Base-by-base conservation (phyloP, 2,888 invertebrate species). In the Acronicta alni region DNA sequence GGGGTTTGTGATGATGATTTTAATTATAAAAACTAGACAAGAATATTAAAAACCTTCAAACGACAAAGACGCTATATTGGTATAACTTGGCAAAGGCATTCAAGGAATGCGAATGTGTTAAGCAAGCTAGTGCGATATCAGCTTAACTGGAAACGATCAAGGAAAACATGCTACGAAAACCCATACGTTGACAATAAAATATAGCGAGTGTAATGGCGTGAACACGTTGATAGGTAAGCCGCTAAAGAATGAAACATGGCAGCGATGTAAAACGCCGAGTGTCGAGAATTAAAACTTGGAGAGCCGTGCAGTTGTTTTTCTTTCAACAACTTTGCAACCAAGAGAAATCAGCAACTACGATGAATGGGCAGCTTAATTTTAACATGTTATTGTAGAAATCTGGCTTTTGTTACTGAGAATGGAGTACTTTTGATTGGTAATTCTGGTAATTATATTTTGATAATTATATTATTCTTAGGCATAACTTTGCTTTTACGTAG, bases 191-290 rank as follows among this genome's bases (percentile, higher is more conserved):
- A 44, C 53, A 52, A 58, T 65, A 56, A 67, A 30, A 56, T 45
- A 48, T 57, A 41, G 53, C 57, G 39, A 35, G 58, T 57, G 71
- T 75, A 75, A 66, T 71, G 53, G 66, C 23, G 14, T 35, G 56
- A 43, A 65, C 35, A 51, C 43, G 41, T 37, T 70, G 48, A 60
- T 63, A 69, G 45, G 53, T 44, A 54, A 62, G 32, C 32, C 48
- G 35, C 32, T 46, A 10, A 44, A 44, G 69, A 54, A 54, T 55
- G 46, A 57, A 48, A 47, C 32, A 68, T 47, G 46, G 17, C 9
- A 32, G 15, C 16, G 17, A 26, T 51, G 32, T 57, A 45, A 32
- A 20, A 37, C 49, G 26, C 38, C 41, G 37, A 42, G 41, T 46
- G 66, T 35, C 4, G 32, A 16, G 48, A 56, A 71, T 66, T 71